phyloP scores from a whole-genome alignment of 2,797 vertebrate genomes.

The Otolemur crassicaudatus region DNA sequence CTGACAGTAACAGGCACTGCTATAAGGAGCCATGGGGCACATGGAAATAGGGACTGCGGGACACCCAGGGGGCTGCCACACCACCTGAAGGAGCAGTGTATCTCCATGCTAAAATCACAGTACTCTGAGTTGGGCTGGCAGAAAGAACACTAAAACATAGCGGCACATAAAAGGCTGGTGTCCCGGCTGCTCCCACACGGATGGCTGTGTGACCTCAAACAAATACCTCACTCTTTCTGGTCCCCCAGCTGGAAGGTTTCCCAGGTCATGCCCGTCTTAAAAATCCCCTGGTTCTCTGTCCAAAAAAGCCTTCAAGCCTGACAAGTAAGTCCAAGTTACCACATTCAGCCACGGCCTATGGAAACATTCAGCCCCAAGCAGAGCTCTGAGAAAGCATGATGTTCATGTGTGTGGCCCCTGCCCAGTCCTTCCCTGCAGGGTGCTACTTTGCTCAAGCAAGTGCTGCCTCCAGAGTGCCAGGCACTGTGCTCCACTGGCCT shows the following conservation, averaged over 20 bases:
- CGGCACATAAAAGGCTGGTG: neutral
- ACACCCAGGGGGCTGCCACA: neutral
- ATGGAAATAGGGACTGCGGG: neutral
- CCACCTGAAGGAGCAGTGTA: neutral
- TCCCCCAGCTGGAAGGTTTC: neutral
- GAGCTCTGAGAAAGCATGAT: neutral
- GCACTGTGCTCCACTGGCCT: neutral
- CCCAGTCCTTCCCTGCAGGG: neutral
- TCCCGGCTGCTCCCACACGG: neutral
- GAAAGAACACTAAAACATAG: neutral
- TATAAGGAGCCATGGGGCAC: neutral
- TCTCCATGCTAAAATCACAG: neutral
- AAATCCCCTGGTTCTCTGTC: neutral
- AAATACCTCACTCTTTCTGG: neutral
- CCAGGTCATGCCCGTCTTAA: neutral
- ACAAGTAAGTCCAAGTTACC: neutral
- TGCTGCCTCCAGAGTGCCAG: neutral
- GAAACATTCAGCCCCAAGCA: neutral
- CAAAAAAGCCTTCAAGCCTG: neutral
- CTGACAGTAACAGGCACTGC: fast-evolving
- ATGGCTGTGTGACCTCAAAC: neutral
- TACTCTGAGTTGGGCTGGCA: neutral
- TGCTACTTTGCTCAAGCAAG: too few species aligned
- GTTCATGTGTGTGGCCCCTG: neutral
- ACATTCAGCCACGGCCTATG: neutral